Conservation (phyloP, 2,888 invertebrate genomes). For the Elegia similella region DNA sequence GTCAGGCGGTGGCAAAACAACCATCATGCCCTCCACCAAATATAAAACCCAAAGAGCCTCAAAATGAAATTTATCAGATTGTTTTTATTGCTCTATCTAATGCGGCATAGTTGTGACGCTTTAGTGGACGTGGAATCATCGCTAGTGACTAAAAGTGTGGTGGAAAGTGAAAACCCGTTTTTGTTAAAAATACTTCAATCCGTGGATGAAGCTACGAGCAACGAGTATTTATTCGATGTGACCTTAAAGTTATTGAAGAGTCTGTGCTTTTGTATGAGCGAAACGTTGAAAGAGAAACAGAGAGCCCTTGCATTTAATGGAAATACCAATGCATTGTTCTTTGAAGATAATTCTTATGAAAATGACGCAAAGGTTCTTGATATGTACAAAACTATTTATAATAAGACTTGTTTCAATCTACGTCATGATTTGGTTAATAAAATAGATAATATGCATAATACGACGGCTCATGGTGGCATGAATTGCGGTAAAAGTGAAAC, state of each 20-base stretch:
- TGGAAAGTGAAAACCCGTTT: slow-evolving; percentile 44
- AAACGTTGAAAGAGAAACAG: slow-evolving; percentile 46
- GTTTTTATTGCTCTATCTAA: slow-evolving; percentile 31
- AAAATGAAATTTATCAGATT: slow-evolving; percentile 32
- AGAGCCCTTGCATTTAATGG: slow-evolving; percentile 30
- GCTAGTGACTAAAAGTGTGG: slow-evolving; percentile 20
- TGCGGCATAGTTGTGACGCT: slow-evolving; percentile 31
- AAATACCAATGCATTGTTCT: slow-evolving; percentile 32
- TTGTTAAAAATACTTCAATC: slow-evolving; percentile 53
- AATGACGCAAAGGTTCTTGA: slow-evolving; percentile 38
- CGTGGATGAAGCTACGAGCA: slow-evolving; percentile 53
- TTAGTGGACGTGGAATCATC: slow-evolving; percentile 30
- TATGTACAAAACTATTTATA: slow-evolving; percentile 57
- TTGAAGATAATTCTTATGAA: slow-evolving; percentile 24
- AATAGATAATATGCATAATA: slow-evolving; percentile 1
- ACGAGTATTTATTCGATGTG: slow-evolving; percentile 54
- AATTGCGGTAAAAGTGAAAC: slow-evolving; percentile 29
- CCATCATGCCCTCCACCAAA: slow-evolving; percentile 51
- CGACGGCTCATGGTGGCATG: slow-evolving; percentile 21
- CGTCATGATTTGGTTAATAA: slow-evolving; percentile 37
- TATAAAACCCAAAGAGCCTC: slow-evolving; percentile 50
- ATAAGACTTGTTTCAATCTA: slow-evolving; percentile 55
- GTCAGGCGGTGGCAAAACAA: slow-evolving; percentile 27
- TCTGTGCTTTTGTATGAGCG: slow-evolving; percentile 61
- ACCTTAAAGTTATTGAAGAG: slow-evolving; percentile 60